Evolutionary conservation across 2,113 vertebrate genomes (phyloP).

Genomic region (Piprites chloris): DNA sequence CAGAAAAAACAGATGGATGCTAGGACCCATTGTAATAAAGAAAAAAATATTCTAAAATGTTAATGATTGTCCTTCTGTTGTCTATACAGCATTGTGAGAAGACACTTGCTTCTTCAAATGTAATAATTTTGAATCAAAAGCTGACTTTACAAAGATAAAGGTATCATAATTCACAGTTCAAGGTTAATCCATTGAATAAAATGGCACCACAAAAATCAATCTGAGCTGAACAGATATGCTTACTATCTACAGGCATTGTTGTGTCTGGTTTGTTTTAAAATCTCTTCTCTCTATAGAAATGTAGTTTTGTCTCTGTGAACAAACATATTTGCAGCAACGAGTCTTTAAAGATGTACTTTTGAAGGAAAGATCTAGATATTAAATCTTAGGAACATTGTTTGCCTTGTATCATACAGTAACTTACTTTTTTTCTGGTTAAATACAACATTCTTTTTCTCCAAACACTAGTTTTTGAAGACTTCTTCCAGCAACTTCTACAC

Average conservation of each 20-base stretch:
- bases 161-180: not conserved
- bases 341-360: not conserved
- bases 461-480: not conserved
- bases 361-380: not conserved
- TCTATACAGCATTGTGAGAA: not conserved
- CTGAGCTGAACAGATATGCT: not conserved
- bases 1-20: slow-evolving; percentile 43
- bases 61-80: not conserved
- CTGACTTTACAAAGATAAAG: not conserved
- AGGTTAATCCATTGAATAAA: slow-evolving; percentile 21
- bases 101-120: not conserved
- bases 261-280: not conserved
- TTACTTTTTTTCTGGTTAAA: not conserved
- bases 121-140: slow-evolving; percentile 1
- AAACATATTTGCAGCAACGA: not conserved
- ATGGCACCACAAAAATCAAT: not conserved
- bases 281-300: not conserved
- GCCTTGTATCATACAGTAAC: not conserved
- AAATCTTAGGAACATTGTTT: not conserved
- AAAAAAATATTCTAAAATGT: slow-evolving; percentile 20
- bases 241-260: not conserved
- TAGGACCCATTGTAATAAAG: slow-evolving; percentile 5
- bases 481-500: not conserved
- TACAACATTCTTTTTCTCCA: not conserved
- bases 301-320: not conserved